Base-by-base conservation (phyloP, 2,888 invertebrate genomes). In the Dynastes maya region DNA sequence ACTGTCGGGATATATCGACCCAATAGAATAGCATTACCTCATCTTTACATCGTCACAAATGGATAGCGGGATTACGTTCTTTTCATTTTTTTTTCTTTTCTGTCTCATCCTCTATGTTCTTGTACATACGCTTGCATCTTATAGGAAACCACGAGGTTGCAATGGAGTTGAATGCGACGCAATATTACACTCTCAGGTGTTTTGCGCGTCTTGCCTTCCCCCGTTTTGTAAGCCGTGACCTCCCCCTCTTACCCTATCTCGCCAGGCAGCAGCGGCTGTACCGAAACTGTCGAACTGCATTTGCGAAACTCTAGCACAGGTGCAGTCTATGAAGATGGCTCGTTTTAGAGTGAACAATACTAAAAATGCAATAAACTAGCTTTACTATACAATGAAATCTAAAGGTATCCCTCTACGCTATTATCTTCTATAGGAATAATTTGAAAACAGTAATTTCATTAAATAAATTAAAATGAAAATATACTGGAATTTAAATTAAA, bases 1-100 rank as follows among this genome's bases (percentile, higher is more conserved):
- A 74, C 74, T 63, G 74, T 58, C 63, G 61, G 71, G 75, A 65
- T 78, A 67, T 78, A 78, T 78, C 78, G 78, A 78, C 78, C 78
- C 75, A 65, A 45, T 55, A 74, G 78, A 78, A 68, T 74, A 64
- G 71, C 74, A 78, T 78, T 78, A 78, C 78, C 74, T 78, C 72
- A 71, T 78, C 74, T 78, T 78, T 64, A 78, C 78, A 68, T 68
- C 49, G 68, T 49, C 68, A 68, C 68, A 68, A 68, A 68, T 68
- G 68, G 68, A 68, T 68, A 22, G 45, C 68, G 49, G 68, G 49
- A 68, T 68, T 68, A 49, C 45, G 49, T 22, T 45, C 68, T 68
- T 68, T 68, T 68, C 68, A 68, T 51, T 68, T 68, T 68, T 68
- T 67, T 68, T 45, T 45, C 45, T 45, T 45, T 45, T 45, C 45